Evolutionary conservation across 2,797 vertebrate genomes (phyloP).

Genomic region (Oreochromis mossambicus): DNA sequence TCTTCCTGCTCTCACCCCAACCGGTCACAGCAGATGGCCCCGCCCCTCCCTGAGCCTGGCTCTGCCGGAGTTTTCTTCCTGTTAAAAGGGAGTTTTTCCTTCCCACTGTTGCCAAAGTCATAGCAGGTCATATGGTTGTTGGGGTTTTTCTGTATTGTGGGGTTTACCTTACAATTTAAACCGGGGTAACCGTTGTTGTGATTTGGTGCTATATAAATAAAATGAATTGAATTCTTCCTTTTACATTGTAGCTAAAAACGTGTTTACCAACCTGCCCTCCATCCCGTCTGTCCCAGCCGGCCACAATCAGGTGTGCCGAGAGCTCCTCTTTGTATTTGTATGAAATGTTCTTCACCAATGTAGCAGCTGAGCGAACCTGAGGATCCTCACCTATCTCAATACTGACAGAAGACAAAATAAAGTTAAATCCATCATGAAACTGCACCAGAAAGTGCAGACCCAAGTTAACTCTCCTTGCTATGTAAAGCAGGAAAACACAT

Average conservation of each 20-base stretch:
- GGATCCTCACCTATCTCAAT: conserved; percentile 80
- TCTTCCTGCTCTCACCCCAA: too few species aligned
- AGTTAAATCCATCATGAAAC: neutral
- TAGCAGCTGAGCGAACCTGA: conserved; percentile 81
- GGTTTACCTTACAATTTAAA: too few species aligned
- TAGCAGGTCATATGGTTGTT: too few species aligned
- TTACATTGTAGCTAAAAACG: neutral
- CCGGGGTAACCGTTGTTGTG: too few species aligned
- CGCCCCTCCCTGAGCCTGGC: too few species aligned
- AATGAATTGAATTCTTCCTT: neutral
- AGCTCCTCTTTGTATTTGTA: conserved; percentile 89
- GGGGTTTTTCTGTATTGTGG: too few species aligned
- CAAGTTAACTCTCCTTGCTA: accelerated
- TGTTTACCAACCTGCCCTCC: conserved; percentile 79
- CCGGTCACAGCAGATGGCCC: too few species aligned
- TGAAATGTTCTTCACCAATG: conserved; percentile 81
- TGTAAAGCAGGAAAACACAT: neutral
- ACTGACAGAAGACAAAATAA: conserved; percentile 48
- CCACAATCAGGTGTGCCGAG: conserved; percentile 83
- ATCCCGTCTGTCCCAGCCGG: conserved; percentile 81
- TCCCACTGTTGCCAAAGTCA: too few species aligned
- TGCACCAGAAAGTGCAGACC: accelerated
- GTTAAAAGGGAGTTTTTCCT: too few species aligned
- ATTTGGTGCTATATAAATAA: too few species aligned
- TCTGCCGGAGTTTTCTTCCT: too few species aligned